Evolutionary conservation across 2,888 invertebrate genomes (phyloP), one percentile per base, ranked within the genome.

Genomic region (Spisula solida): DNA sequence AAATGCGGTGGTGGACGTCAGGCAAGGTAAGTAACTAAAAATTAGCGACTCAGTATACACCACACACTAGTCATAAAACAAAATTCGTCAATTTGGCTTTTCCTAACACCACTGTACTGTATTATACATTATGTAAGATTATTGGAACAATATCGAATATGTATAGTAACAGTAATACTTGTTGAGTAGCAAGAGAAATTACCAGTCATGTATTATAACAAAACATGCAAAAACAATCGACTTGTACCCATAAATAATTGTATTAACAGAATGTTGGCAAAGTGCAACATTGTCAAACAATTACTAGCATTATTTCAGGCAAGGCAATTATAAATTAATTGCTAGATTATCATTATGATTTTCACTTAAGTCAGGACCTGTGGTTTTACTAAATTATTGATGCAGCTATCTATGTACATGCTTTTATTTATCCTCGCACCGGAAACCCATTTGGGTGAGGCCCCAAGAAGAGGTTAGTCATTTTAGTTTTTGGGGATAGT

Each of bases 221-320:
- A 66, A 66, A 25, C 25, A 25, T 66, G 60, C 25, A 66, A 66
- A 66, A 66, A 66, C 60, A 66, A 66, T 66, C n/a, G 60, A 66
- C 60, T 66, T 25, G 25, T 66, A 66, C n/a, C 60, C 0, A 25
- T 66, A 66, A 66, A 31, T 75, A 75, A 75, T 75, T 1, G 34
- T 75, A 75, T 31, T 31, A 75, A 34, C 75, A 75, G 75, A 75
- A 18, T 5, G 12, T 75, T 75, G 75, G 75, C 75, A 75, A 14
- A 2, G 34, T 75, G 75, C 31, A 75, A 31, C 31, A 75, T 31
- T 75, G 75, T 75, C 75, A 75, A 14, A 70, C 29, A 70, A 66
- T 70, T 70, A 25, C 25, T 6, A 70, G 70, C 70, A 29, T 70
- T 70, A 25, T 70, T 70, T 70, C 70, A 25, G 41, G 41, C 2